These are phyloP conservation scores for Lophotis ruficrista DNA, from an alignment of 2,113 vertebrate genomes.

Conservation along the genomic window DNA sequence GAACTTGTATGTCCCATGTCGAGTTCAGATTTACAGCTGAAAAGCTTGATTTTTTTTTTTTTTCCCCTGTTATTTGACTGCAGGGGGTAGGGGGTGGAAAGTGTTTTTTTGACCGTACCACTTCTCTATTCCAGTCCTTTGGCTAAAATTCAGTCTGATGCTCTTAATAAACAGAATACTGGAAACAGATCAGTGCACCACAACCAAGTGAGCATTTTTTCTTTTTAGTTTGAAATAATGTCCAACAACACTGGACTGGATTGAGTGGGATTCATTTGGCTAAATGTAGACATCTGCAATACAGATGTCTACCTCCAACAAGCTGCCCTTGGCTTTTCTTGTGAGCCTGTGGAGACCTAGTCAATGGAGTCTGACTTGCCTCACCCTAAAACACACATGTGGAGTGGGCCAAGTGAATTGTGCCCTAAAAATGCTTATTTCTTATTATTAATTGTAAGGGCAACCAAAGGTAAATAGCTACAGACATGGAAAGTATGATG, in stretches of 20 bases:
- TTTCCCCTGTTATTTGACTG: neutral
- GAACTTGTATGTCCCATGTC: neutral
- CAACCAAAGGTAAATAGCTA: neutral
- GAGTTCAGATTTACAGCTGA: neutral
- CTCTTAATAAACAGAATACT: neutral
- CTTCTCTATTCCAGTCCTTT: neutral
- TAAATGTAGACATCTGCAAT: neutral
- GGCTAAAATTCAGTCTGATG: neutral
- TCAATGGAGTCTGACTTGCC: neutral
- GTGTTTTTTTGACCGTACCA: neutral
- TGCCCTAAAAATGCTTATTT: neutral
- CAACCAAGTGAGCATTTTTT: neutral
- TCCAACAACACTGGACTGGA: neutral
- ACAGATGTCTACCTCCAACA: neutral
- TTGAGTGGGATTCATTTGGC: neutral
- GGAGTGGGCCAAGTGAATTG: neutral
- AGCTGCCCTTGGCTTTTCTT: neutral
- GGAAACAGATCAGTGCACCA: neutral
- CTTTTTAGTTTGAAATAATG: neutral
- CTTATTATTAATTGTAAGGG: neutral
- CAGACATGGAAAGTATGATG: neutral
- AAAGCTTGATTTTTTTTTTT: neutral
- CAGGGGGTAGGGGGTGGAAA: neutral
- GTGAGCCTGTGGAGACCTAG: neutral
- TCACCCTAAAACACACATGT: neutral